These are phyloP conservation scores for Acromyrmex charruanus DNA, from an alignment of 1,140 invertebrate genomes.

Conservation along the genomic window DNA sequence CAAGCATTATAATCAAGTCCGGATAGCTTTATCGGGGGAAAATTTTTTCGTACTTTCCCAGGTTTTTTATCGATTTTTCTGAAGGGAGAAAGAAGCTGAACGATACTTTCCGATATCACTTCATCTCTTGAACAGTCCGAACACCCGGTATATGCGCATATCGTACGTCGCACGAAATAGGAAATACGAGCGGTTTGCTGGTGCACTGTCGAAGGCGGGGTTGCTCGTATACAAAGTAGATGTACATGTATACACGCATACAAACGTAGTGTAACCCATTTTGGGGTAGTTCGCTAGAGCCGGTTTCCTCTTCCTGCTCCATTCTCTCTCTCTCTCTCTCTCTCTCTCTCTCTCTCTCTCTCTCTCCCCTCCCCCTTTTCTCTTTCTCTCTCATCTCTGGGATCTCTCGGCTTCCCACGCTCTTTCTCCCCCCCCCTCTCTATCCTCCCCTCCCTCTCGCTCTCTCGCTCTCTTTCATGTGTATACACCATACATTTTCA, in stretches of 20 bases:
- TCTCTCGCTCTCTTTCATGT: neutral
- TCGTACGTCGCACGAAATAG: slow-evolving; percentile 21
- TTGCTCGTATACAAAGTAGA: slow-evolving; percentile 46
- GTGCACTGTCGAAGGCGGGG: slow-evolving; percentile 23
- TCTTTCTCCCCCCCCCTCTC: neutral
- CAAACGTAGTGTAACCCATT: slow-evolving; percentile 77
- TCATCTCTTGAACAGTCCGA: neutral
- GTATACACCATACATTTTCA: slow-evolving; percentile 48
- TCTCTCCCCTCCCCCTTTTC: neutral
- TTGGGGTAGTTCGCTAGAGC: slow-evolving; percentile 74
- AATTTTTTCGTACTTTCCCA: neutral
- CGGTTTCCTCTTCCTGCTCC: slow-evolving; percentile 56
- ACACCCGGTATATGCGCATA: slow-evolving; percentile 30
- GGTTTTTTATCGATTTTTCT: neutral
- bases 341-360: neutral
- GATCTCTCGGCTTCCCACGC: no score
- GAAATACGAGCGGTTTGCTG: slow-evolving; percentile 54
- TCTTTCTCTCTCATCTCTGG: neutral
- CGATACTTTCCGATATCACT: neutral
- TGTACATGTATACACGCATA: neutral
- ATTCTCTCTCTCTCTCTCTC: slow-evolving; percentile 1
- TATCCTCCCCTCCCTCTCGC: neutral
- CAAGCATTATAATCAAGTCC: neutral
- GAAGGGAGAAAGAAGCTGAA: no score
- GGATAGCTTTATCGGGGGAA: neutral